Evolutionary conservation across 1,140 invertebrate species (phyloP).

Genomic region (Elymnias hypermnestra): DNA sequence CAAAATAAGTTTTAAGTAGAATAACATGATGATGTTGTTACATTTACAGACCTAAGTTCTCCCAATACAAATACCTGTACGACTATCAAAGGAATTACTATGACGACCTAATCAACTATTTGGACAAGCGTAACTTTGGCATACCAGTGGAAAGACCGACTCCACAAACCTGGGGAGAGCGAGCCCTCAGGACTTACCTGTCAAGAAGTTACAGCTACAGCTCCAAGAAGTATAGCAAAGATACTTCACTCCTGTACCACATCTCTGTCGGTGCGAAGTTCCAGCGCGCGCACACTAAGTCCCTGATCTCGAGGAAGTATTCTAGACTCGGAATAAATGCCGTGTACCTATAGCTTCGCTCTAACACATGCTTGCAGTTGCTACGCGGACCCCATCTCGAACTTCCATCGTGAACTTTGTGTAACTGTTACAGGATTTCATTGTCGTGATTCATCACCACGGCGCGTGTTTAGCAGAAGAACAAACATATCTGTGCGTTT

Average conservation of each 20-base stretch:
- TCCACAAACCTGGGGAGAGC: constrained; percentile 88
- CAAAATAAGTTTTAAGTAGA: too few species aligned
- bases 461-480: constrained; percentile 19
- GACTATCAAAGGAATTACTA: constrained; percentile 91
- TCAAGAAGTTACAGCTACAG: constrained; percentile 53
- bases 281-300: constrained; percentile 79
- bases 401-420: constrained; percentile 55
- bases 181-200: constrained; percentile 83
- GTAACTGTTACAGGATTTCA: constrained; percentile 68
- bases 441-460: constrained; percentile 48
- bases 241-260: constrained; percentile 72
- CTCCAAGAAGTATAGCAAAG: constrained; percentile 39
- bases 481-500: constrained; percentile 23
- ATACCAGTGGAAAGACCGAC: constrained; percentile 81
- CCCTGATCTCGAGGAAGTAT: constrained; percentile 79
- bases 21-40: constrained; percentile 6
- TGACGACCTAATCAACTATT: constrained; percentile 87
- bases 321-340: constrained; percentile 69
- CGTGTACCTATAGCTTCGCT: constrained; percentile 68
- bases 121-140: constrained; percentile 85
- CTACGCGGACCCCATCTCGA: constrained; percentile 43
- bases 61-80: constrained; percentile 89
- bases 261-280: constrained; percentile 76
- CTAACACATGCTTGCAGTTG: constrained; percentile 64
- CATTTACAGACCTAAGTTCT: constrained; percentile 81